Evolutionary conservation across 1,140 invertebrate genomes (phyloP).

Genomic region (Uloborus diversus): DNA sequence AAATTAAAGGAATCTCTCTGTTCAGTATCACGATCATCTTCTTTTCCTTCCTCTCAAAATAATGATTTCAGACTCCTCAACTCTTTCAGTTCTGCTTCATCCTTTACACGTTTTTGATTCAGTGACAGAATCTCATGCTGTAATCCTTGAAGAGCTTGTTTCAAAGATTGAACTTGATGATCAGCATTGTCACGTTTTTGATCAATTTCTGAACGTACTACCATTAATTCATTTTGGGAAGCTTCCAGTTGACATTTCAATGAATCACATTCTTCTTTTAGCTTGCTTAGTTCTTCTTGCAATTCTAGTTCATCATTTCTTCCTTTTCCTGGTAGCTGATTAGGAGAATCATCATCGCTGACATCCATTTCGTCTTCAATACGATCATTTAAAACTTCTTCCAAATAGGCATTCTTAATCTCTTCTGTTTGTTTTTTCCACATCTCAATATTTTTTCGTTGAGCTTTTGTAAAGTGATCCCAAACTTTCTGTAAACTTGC

Average conservation of each 20-base stretch:
- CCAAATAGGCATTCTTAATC: slow-evolving; percentile 75
- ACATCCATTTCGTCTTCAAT: slow-evolving; percentile 84
- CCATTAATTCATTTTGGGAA: slow-evolving; percentile 88
- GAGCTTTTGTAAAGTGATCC: slow-evolving; percentile 99
- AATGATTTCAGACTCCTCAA: slow-evolving; percentile 56
- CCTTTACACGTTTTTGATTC: slow-evolving; percentile 72
- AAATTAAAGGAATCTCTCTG: too few species aligned
- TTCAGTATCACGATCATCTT: slow-evolving; percentile 59
- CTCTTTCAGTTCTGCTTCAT: slow-evolving; percentile 68
- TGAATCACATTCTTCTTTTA: slow-evolving; percentile 87
- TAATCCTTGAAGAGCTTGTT: slow-evolving; percentile 82
- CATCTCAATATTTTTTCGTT: slow-evolving; percentile 96
- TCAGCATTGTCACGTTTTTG: slow-evolving; percentile 76
- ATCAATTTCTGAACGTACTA: slow-evolving; percentile 73
- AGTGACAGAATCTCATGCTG: slow-evolving; percentile 77
- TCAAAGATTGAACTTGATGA: slow-evolving; percentile 76
- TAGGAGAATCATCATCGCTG: slow-evolving; percentile 79
- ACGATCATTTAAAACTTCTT: slow-evolving; percentile 75
- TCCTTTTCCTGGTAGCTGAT: background rate
- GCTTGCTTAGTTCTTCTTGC: slow-evolving; percentile 1
- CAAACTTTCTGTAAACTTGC: slow-evolving; percentile 97
- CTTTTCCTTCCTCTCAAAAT: slow-evolving; percentile 58
- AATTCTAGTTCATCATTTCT: background rate
- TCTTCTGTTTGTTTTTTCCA: slow-evolving; percentile 92
- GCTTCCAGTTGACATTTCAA: slow-evolving; percentile 91